Conservation (phyloP, 2,797 vertebrate genomes). For the Yasuhikotakia modesta region DNA sequence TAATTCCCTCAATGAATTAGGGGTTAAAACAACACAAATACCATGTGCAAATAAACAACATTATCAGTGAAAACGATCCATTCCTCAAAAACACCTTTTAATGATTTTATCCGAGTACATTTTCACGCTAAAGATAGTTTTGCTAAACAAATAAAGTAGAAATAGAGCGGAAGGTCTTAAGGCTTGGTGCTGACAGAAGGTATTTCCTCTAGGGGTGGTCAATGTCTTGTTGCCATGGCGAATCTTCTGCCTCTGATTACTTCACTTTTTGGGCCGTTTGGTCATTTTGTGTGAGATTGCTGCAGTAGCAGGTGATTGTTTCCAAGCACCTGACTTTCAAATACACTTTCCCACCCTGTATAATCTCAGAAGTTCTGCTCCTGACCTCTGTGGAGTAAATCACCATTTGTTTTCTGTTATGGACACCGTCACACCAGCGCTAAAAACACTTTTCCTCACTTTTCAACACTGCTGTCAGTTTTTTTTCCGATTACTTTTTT, state of each 20-base stretch:
- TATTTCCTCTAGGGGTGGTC: not conserved
- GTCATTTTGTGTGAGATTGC: slow-evolving; percentile 11
- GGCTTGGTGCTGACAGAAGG: not conserved
- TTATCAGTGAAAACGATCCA: not conserved
- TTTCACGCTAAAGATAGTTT: not conserved
- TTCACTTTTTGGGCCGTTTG: slow-evolving; percentile 8
- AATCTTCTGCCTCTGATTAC: not conserved
- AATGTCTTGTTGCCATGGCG: not conserved
- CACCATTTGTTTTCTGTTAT: slow-evolving; percentile 24
- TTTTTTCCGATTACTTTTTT: not conserved
- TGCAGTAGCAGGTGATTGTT: slow-evolving; percentile 9
- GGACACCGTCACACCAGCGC: not conserved
- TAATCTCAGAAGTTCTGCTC: not conserved
- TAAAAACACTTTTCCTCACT: not conserved
- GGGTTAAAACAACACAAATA: not conserved
- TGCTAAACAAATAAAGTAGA: not conserved
- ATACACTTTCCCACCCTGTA: not conserved
- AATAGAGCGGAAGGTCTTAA: not conserved
- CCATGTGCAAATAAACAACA: not conserved
- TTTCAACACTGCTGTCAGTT: not conserved
- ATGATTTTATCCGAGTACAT: not conserved
- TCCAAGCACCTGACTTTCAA: slow-evolving; percentile 11
- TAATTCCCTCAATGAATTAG: not conserved
- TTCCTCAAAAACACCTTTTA: not conserved
- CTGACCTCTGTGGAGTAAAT: slow-evolving; percentile 13